Percentiles rank a stretch among this genome's conserved stretches.
These are phyloP conservation scores for Panthera uncia DNA, from an alignment of 2,113 vertebrate species.

Conservation along the genomic window DNA sequence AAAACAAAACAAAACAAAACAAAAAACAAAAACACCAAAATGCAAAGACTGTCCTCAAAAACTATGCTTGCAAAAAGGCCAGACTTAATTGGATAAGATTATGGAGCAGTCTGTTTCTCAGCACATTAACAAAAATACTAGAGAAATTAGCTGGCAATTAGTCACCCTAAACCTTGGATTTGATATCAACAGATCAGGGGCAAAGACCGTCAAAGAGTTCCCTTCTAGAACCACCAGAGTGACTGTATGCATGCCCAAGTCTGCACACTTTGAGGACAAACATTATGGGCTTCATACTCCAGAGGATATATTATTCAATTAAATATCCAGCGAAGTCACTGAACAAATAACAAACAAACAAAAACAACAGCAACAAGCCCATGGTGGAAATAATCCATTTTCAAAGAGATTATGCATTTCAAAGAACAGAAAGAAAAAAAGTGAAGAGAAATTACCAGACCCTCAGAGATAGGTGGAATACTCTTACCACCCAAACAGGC, in stretches of 20 bases:
- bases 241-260: rapidly evolving
- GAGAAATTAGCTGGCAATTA: not conserved
- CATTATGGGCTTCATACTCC: too few species aligned
- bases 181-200: not conserved
- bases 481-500: too few species aligned
- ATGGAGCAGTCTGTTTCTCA: too few species aligned
- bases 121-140: not conserved
- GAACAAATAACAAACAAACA: not conserved
- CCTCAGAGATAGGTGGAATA: not conserved
- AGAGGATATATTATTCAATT: not conserved
- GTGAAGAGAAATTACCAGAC: not conserved
- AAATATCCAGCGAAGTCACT: not conserved
- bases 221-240: not conserved
- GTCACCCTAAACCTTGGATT: not conserved
- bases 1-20: too few species aligned
- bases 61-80: not conserved
- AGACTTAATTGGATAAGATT: not conserved
- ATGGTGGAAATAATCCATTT: not conserved
- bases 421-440: not conserved
- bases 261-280: too few species aligned
- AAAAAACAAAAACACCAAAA: not conserved
- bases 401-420: not conserved
- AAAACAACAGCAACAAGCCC: not conserved
- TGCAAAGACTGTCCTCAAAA: not conserved
- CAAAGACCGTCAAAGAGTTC: too few species aligned